Evolutionary conservation across 2,113 vertebrate species (phyloP).

Genomic region (Dendrocopos noguchii): DNA sequence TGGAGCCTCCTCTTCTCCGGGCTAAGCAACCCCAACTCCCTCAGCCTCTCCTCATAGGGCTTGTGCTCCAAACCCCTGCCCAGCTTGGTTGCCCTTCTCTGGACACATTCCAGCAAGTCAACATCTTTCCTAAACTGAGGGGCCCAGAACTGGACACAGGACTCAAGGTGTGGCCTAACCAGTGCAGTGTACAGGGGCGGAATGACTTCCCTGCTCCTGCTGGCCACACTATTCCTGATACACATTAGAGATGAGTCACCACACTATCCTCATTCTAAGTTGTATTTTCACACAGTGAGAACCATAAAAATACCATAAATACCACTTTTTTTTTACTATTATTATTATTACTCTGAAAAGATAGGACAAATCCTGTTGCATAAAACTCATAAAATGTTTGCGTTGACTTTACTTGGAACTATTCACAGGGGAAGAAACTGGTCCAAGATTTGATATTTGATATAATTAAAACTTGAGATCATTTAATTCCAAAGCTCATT

Average conservation of each 20-base stretch:
- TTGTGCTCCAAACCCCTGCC: too few species aligned
- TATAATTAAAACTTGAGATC: constrained; percentile 8
- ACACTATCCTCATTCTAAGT: neutral
- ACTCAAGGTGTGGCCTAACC: too few species aligned
- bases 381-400: constrained; percentile 18
- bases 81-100: too few species aligned
- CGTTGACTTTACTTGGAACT: neutral
- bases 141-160: too few species aligned
- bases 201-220: too few species aligned
- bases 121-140: too few species aligned
- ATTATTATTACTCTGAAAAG: neutral
- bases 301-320: neutral
- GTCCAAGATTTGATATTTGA: constrained; percentile 47
- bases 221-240: too few species aligned
- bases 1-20: too few species aligned
- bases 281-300: neutral
- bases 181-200: too few species aligned
- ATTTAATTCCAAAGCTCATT: constrained; percentile 7
- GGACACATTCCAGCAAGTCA: too few species aligned
- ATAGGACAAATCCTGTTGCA: neutral
- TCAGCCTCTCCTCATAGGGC: too few species aligned
- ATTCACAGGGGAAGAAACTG: neutral
- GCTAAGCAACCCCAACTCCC: too few species aligned
- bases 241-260: neutral
- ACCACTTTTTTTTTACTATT: neutral